Evolutionary conservation across 2,888 invertebrate genomes (phyloP), one percentile per base, ranked within the genome.

Genomic region (Metalampra italica): DNA sequence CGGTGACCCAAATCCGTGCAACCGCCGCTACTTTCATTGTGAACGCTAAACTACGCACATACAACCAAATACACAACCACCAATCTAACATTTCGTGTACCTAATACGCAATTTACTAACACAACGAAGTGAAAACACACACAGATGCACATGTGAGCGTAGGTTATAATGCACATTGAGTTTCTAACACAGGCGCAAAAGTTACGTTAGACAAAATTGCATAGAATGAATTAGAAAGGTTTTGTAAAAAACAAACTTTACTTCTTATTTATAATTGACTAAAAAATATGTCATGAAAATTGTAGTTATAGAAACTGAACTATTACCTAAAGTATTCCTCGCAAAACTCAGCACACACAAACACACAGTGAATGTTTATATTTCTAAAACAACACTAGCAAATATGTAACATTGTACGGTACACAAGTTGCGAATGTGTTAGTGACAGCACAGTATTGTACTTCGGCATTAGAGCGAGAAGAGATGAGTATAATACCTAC

Each of bases 1-100:
- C 83, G 85, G 74, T 88, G 88, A 89, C 88, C 88, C 77, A 88
- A 88, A 87, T 89, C 84, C 82, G 68, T 75, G 84, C 85, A 86
- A 86, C 82, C 76, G 78, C 71, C 79, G 78, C 83, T 87, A 86
- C 88, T 87, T 87, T 88, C 87, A 87, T 88, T 89, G 88, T 87
- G 82, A 82, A 83, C 80, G 80, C 78, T 79, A 72, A 76, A 80
- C 72, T 73, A 67, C 72, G 62, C 78, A 63, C 72, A 71, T 71
- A 72, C 71, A 62, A 50, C 55, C 56, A 62, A 52, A 45, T 49
- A 53, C 54, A 65, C 66, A 11, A 58, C 66, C 62, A 72, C 68
- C 55, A 44, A 51, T 53, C 45, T 42, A 53, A 34, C 40, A 44
- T 5, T 41, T 46, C 29, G 12, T 15, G 29, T 41, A 47, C 30